Evolutionary conservation across 2,113 vertebrate genomes (phyloP).

Genomic region (Prionailurus bengalensis): DNA sequence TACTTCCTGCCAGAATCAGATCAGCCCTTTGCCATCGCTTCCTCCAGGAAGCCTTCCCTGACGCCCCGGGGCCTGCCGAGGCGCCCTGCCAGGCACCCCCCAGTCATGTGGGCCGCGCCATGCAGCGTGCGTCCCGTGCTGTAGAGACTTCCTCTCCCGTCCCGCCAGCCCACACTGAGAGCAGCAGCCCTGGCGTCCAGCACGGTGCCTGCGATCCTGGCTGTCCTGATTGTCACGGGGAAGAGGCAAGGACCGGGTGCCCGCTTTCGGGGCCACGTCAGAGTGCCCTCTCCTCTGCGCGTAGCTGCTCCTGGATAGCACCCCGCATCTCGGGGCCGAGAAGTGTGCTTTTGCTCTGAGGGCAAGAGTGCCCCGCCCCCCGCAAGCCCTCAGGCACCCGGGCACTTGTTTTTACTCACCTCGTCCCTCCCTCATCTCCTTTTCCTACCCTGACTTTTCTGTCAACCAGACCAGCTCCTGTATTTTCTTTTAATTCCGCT

Average conservation of each 20-base stretch:
- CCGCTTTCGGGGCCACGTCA: not conserved
- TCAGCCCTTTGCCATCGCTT: not conserved
- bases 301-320: not conserved
- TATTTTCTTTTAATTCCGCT: not conserved
- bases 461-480: not conserved
- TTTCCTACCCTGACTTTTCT: not conserved
- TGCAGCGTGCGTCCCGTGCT: accelerated
- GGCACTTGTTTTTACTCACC: not conserved
- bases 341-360: not conserved
- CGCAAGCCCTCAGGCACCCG: too few relatives aligned
- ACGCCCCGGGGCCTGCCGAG: not conserved
- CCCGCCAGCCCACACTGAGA: not conserved
- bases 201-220: accelerated
- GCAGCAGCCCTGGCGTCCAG: not conserved
- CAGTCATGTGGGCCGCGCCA: not conserved
- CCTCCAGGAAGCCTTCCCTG: not conserved
- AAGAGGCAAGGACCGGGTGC: not conserved
- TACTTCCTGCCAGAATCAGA: not conserved
- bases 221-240: not conserved
- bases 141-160: not conserved
- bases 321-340: not conserved
- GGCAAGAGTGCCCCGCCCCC: not conserved
- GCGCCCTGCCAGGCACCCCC: not conserved
- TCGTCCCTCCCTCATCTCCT: accelerated
- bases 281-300: not conserved